A percentile compares a stretch with the other conserved stretches of the same genome.
Conservation (phyloP, 1,140 invertebrate genomes). For the Cydia fagiglandana region DNA sequence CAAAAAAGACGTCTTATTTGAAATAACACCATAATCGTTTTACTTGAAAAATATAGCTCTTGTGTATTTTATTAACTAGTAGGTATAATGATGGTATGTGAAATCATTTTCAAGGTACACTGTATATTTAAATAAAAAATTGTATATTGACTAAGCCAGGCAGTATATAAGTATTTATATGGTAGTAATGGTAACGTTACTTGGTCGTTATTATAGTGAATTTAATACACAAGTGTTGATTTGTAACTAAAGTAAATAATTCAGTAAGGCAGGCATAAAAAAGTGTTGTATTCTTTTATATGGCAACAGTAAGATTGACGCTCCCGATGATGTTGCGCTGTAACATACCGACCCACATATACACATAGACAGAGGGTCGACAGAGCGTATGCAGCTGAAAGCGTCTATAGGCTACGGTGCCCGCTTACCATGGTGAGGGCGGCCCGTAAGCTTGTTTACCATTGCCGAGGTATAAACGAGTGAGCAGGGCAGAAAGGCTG, state of each 20-base stretch:
- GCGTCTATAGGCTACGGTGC: neutral
- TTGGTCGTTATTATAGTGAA: neutral
- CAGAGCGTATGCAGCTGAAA: no score
- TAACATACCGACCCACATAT: no score
- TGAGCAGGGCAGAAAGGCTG: neutral
- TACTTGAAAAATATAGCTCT: conserved; percentile 29
- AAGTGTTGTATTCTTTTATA: no score
- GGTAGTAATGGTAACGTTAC: neutral
- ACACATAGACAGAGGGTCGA: no score
- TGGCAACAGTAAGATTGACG: no score
- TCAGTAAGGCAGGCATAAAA: neutral
- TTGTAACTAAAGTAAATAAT: neutral
- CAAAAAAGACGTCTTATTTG: conserved; percentile 31
- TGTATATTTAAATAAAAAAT: neutral
- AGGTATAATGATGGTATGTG: conserved; percentile 11
- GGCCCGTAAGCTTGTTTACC: neutral
- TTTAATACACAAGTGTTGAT: neutral
- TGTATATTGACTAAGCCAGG: neutral
- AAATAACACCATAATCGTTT: conserved; percentile 33
- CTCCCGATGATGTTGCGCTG: no score
- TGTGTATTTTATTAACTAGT: conserved; percentile 23
- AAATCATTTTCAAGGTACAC: conserved; percentile 11
- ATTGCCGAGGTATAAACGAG: neutral
- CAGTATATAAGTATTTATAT: neutral
- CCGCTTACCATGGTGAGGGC: neutral